These are phyloP conservation scores for Octodon degus DNA, from an alignment of 2,113 vertebrate species.

Conservation along the genomic window DNA sequence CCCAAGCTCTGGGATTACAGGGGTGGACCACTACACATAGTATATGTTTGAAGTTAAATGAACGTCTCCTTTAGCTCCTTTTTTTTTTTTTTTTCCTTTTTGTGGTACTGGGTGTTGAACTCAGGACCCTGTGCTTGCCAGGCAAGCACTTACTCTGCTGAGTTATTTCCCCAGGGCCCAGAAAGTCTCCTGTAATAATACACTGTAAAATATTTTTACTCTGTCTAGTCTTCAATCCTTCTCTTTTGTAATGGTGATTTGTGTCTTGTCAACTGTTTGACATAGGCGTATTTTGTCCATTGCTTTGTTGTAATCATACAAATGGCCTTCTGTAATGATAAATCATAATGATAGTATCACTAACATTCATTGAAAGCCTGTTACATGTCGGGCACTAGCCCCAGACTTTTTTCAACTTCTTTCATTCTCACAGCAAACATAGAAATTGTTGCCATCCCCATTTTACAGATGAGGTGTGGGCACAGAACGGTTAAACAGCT, in stretches of 20 bases:
- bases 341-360: background rate
- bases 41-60: background rate
- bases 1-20: too few relatives aligned
- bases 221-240: background rate
- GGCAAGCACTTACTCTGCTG: too few relatives aligned
- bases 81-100: too few relatives aligned
- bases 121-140: too few relatives aligned
- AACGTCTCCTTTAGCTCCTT: too few relatives aligned
- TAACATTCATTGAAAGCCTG: background rate
- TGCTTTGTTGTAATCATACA: background rate
- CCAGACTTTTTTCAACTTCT: background rate
- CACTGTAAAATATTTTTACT: background rate
- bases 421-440: background rate
- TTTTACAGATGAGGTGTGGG: background rate
- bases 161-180: too few relatives aligned
- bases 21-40: background rate
- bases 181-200: background rate
- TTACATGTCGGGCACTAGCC: background rate
- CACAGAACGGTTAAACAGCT: background rate
- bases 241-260: slow-evolving; percentile 13
- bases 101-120: too few relatives aligned
- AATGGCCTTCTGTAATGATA: background rate
- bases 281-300: slow-evolving; percentile 27
- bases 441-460: background rate
- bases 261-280: background rate